phyloP scores from a whole-genome alignment of 2,113 vertebrate species.

The human (Homo sapiens) region DNA sequence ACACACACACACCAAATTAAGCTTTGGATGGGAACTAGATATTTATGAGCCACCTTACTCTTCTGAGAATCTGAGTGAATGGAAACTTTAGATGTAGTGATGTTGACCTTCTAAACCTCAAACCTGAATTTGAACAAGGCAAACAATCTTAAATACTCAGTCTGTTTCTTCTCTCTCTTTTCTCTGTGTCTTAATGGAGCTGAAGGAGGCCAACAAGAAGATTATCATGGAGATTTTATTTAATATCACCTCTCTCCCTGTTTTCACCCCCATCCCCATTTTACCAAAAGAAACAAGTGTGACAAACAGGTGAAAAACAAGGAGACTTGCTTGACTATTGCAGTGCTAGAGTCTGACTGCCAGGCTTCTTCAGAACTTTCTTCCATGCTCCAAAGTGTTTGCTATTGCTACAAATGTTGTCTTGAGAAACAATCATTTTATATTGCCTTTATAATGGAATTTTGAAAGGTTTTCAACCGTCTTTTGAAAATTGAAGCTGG shows the following conservation, averaged over 20 bases:
- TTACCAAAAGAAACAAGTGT: not conserved
- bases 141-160: not conserved
- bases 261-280: not conserved
- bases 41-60: not conserved
- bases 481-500: conserved; percentile 55
- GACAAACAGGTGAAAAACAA: not conserved
- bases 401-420: not conserved
- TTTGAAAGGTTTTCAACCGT: not conserved
- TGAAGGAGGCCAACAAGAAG: not conserved
- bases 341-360: not conserved
- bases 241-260: not conserved
- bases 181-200: not conserved
- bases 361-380: not conserved
- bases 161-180: not conserved
- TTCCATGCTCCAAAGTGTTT: not conserved
- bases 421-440: not conserved
- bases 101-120: not conserved
- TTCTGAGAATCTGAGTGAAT: not conserved
- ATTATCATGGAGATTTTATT: not conserved
- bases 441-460: not conserved
- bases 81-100: not conserved
- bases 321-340: not conserved
- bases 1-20: not conserved
- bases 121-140: not conserved
- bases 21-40: not conserved